phyloP scores from a whole-genome alignment of 2,888 invertebrate species.

The Cataglyphis livida region DNA sequence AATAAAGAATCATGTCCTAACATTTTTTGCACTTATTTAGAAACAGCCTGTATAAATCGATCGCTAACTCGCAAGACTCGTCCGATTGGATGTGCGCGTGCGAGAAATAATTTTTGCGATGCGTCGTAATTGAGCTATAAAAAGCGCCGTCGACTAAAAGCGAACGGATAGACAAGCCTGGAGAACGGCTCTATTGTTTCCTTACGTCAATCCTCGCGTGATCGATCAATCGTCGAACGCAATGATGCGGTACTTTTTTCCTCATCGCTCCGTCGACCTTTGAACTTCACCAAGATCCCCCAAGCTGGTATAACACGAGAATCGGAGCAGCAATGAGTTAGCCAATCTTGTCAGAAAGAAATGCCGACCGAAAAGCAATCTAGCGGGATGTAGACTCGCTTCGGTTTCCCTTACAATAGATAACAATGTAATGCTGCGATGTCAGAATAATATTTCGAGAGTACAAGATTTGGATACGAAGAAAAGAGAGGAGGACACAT shows the following conservation, averaged over 20 bases:
- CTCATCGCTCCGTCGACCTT: conserved; percentile 39
- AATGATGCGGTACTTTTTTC: conserved; percentile 51
- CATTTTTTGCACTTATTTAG: no score
- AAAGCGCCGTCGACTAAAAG: not conserved
- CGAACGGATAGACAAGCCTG: not conserved
- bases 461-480: not conserved
- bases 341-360: not conserved
- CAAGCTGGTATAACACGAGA: conserved; percentile 33
- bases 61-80: not conserved
- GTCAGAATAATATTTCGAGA: not conserved
- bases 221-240: conserved; percentile 36
- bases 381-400: not conserved
- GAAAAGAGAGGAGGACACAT: not conserved
- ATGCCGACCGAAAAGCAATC: not conserved
- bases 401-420: not conserved
- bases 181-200: conserved; percentile 28
- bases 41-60: not conserved
- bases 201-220: conserved; percentile 22
- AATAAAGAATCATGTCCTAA: no score
- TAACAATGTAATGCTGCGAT: not conserved
- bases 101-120: not conserved
- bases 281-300: conserved; percentile 51
- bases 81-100: conserved; percentile 3
- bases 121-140: not conserved
- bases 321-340: conserved; percentile 39